These are phyloP conservation scores for Patella caerulea DNA, from an alignment of 2,888 invertebrate genomes.

Conservation along the genomic window DNA sequence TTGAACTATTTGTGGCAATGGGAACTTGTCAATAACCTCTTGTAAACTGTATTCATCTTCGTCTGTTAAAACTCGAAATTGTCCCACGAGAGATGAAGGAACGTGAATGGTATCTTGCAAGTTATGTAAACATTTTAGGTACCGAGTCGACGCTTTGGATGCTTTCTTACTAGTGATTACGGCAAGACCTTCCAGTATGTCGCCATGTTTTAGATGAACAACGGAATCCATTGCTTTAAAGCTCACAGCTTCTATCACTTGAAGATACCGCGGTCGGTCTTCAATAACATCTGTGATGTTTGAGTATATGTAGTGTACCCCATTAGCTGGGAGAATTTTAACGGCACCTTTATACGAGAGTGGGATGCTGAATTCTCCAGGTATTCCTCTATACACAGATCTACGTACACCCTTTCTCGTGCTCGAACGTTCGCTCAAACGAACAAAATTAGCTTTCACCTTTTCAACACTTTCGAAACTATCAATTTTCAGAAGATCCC, in stretches of 20 bases:
- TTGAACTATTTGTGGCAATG: constrained; percentile 20
- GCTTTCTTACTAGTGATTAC: background rate
- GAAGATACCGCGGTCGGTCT: constrained; percentile 15
- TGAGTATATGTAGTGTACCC: constrained; percentile 10
- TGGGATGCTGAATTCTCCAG: constrained; percentile 15
- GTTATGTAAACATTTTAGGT: background rate
- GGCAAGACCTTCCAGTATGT: background rate
- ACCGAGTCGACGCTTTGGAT: background rate
- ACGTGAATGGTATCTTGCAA: background rate
- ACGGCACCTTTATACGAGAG: constrained; percentile 13
- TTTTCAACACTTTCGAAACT: background rate
- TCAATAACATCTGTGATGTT: constrained; percentile 12
- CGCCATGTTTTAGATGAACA: background rate
- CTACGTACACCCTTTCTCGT: background rate
- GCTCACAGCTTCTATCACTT: background rate
- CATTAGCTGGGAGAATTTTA: constrained; percentile 13
- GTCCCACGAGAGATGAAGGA: background rate
- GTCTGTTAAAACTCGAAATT: constrained; percentile 8
- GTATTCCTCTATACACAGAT: background rate
- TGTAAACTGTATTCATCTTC: constrained; percentile 17
- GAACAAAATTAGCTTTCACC: constrained; percentile 6
- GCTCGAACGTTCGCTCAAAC: background rate
- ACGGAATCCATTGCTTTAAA: background rate
- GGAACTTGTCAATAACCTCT: constrained; percentile 15
- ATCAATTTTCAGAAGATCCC: constrained; percentile 24